Percentiles rank a stretch among this genome's conserved stretches.
Conservation (phyloP, 2,797 vertebrate genomes). For the Oceanodroma leucorhoa region DNA sequence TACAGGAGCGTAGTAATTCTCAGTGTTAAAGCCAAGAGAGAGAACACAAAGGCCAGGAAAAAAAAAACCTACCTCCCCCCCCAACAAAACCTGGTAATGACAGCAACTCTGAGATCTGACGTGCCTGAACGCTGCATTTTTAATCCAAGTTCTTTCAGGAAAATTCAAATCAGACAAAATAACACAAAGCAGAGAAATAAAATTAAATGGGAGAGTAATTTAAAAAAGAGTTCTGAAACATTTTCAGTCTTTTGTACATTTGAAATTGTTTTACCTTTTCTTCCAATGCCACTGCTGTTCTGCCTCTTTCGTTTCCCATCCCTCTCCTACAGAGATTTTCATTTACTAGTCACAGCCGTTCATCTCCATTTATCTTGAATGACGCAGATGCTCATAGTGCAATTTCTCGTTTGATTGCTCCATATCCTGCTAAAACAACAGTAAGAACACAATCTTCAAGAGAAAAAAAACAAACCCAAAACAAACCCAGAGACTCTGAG, state of each 20-base stretch:
- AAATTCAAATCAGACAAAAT: background rate
- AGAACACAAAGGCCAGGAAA: background rate
- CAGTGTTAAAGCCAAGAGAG: background rate
- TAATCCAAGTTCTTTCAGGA: background rate
- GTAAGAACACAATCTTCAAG: background rate
- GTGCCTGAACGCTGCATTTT: background rate
- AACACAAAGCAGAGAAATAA: background rate
- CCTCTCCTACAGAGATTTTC: background rate
- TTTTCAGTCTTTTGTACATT: background rate
- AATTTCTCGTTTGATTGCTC: background rate
- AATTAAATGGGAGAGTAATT: background rate
- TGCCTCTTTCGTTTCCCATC: background rate
- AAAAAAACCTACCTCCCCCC: background rate
- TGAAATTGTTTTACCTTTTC: slow-evolving; percentile 16
- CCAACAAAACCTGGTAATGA: background rate
- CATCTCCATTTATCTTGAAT: background rate
- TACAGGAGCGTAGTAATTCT: background rate
- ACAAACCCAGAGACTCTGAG: background rate
- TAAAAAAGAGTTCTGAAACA: background rate
- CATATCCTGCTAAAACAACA: background rate
- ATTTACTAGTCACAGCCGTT: background rate
- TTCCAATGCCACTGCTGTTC: background rate
- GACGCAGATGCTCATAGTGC: background rate
- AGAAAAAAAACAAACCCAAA: background rate
- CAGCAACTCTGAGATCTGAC: background rate